Base-by-base conservation (phyloP, 2,888 invertebrate species). In the Adelphocoris suturalis region DNA sequence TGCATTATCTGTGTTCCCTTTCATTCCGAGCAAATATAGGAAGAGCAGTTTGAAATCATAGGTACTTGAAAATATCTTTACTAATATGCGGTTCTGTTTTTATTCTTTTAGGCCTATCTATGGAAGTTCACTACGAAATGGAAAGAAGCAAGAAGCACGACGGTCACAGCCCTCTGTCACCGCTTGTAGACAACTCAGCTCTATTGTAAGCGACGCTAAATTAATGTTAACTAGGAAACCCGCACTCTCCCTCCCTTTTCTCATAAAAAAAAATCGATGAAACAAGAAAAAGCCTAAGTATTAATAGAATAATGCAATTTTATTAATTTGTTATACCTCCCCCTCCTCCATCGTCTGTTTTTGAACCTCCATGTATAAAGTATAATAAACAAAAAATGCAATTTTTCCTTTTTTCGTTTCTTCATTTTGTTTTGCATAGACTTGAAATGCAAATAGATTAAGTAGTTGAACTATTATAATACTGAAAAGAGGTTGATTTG, bases 51-150 rank as follows among this genome's bases (percentile, higher is more conserved):
- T n/a, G n/a, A n/a, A n/a, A 37, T 37, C 37, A 4, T 7, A 37
- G n/a, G n/a, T n/a, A n/a, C 2, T 37, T 37, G 3, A 37, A 37
- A 37, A 7, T 37, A 37, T 37, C 2, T 37, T 37, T 7, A 37
- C 37, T 37, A 37, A 37, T 37, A n/a, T n/a, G n/a, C 7, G 37
- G 37, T 37, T 37, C 7, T 37, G 37, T 80, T 4, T 27, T n/a
- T 85, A 27, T 16, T 75, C 13, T 75, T 75, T 85, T 47, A 90
- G 90, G 90, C 57, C 94, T 95, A 92, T 96, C 97, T 90, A 94
- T 96, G 92, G 97, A 97, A 93, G 95, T 97, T 92, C 96, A 96
- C 93, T 97, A 97, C 93, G 97, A 97, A 94, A 95, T 97, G 93
- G 97, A 97, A 94, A 95, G 96, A 89, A 92, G 92, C 91, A 93